phyloP scores from a whole-genome alignment of 2,888 invertebrate species.

The Cantharis rustica region DNA sequence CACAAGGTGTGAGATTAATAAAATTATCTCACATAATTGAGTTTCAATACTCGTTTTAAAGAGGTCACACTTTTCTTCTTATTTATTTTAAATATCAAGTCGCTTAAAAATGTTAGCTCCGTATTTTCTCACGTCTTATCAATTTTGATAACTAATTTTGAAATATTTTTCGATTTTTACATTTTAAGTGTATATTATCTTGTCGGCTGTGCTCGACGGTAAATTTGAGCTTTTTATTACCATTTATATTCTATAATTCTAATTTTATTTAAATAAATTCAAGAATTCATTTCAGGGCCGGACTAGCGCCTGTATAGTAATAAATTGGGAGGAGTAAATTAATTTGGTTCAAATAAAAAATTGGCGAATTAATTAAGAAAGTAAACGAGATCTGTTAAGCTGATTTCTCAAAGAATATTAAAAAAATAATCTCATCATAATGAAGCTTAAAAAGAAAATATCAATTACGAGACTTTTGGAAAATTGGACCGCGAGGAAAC shows the following conservation, averaged over 20 bases:
- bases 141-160: background rate
- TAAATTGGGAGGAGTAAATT: no score
- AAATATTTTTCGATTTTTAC: background rate
- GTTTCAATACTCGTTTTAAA: slow-evolving; percentile 10
- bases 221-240: background rate
- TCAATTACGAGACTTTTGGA: background rate
- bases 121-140: background rate
- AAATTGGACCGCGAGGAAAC: background rate
- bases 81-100: background rate
- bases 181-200: background rate
- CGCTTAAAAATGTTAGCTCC: background rate
- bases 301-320: background rate
- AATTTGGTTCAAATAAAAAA: background rate
- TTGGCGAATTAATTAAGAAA: background rate
- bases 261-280: background rate
- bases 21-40: slow-evolving; percentile 6
- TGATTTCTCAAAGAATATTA: background rate
- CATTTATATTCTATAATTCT: background rate
- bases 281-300: background rate
- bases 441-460: background rate
- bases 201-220: background rate
- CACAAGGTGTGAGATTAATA: slow-evolving; percentile 5
- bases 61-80: slow-evolving; percentile 4
- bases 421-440: background rate
- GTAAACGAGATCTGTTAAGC: background rate